These are phyloP conservation scores for Drosophila atripex DNA, from an alignment of 2,888 invertebrate genomes.

Conservation along the genomic window DNA sequence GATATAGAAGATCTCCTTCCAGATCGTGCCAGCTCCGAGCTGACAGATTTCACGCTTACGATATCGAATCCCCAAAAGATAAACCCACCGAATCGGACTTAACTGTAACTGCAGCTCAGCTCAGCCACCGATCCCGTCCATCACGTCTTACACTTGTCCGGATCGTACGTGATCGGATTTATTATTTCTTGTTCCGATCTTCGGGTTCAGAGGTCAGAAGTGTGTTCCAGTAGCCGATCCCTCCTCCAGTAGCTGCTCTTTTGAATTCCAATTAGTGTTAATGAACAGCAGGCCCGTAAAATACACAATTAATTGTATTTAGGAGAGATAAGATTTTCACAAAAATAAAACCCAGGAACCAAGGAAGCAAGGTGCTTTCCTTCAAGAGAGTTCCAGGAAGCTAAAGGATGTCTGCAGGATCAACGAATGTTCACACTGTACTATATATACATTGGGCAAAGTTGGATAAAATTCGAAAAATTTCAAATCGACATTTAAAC, in stretches of 20 bases:
- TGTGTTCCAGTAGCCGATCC: background rate
- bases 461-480: too few species aligned
- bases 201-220: conserved; percentile 12
- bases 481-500: too few species aligned
- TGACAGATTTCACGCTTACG: conserved; percentile 73
- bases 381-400: conserved; percentile 9
- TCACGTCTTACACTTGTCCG: conserved; percentile 61
- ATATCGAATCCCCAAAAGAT: conserved; percentile 37
- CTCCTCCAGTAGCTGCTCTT: conserved; percentile 37
- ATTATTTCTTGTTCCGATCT: background rate
- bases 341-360: background rate
- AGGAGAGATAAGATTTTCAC: conserved; percentile 12
- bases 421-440: too few species aligned
- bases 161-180: conserved; percentile 51
- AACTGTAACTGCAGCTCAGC: conserved; percentile 14
- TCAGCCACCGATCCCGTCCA: conserved; percentile 60
- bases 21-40: conserved; percentile 7
- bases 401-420: background rate
- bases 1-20: conserved; percentile 28
- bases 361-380: conserved; percentile 20
- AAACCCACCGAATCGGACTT: background rate
- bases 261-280: conserved; percentile 70
- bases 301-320: conserved; percentile 69
- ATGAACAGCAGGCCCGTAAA: conserved; percentile 67
- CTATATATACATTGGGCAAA: too few species aligned